Percentiles rank a stretch among this genome's conserved stretches.
Evolutionary conservation across 2,888 invertebrate species (phyloP).

Genomic region (Cephus nigrinus): DNA sequence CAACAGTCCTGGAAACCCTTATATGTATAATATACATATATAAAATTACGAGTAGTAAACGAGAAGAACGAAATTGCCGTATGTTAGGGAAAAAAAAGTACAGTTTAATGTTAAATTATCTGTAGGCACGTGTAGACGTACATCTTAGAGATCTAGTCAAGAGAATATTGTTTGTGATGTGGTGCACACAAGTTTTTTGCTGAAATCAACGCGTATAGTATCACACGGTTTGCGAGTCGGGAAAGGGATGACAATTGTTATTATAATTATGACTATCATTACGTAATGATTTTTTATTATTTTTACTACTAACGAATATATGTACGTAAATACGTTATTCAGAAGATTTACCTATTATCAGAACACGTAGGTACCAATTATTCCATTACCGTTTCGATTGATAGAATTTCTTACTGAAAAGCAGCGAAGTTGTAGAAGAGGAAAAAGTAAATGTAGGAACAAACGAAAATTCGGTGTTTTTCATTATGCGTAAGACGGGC

Average conservation of each 20-base stretch:
- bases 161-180: conserved; percentile 44
- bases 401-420: background rate
- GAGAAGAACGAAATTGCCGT: background rate
- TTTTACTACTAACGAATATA: conserved; percentile 24
- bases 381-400: background rate
- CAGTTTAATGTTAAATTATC: background rate
- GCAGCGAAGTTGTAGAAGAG: background rate
- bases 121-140: conserved; percentile 44
- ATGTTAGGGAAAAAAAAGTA: background rate
- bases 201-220: background rate
- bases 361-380: background rate
- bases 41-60: background rate
- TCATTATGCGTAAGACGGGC: background rate
- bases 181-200: background rate
- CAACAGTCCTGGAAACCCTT: background rate
- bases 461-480: background rate
- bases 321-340: conserved; percentile 10
- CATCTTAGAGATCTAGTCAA: conserved; percentile 59
- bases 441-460: conserved; percentile 10
- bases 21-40: background rate
- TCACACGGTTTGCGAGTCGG: background rate
- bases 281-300: conserved; percentile 28
- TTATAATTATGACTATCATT: conserved; percentile 31
- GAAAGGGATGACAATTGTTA: conserved; percentile 16
- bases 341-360: background rate